Percentiles rank a stretch among this genome's conserved stretches.
phyloP scores from a whole-genome alignment of 2,888 invertebrate genomes.

The Brachylomia viminalis region DNA sequence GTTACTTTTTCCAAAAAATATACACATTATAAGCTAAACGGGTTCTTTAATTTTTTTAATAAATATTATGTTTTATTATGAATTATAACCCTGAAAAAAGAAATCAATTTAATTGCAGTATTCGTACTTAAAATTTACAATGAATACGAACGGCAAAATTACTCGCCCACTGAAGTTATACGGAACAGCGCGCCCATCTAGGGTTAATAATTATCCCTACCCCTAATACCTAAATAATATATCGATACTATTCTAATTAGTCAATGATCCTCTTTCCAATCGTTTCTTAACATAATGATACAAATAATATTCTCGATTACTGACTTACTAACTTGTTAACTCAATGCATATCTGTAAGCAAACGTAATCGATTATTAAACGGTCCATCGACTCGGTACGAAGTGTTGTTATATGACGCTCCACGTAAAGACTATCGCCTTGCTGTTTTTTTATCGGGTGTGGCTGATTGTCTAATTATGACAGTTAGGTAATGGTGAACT shows the following conservation, averaged over 20 bases:
- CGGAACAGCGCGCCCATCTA: too few relatives aligned
- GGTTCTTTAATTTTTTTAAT: too few relatives aligned
- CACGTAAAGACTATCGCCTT: constrained; percentile 40
- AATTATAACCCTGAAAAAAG: too few relatives aligned
- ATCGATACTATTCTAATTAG: background rate
- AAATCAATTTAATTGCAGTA: too few relatives aligned
- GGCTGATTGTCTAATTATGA: constrained; percentile 41
- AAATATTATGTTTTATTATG: too few relatives aligned
- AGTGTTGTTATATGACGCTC: constrained; percentile 56
- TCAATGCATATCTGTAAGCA: constrained; percentile 48
- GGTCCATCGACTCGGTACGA: constrained; percentile 66
- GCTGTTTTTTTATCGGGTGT: constrained; percentile 29
- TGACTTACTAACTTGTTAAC: constrained; percentile 42
- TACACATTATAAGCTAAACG: too few relatives aligned
- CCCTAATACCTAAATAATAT: too few relatives aligned
- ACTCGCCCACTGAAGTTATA: too few relatives aligned
- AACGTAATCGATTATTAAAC: constrained; percentile 70
- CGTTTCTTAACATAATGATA: background rate
- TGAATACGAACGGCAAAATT: too few relatives aligned
- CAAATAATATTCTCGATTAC: constrained; percentile 29
- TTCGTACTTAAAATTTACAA: too few relatives aligned
- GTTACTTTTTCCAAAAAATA: too few relatives aligned
- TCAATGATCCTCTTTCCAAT: background rate
- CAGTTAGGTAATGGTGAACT: constrained; percentile 38
- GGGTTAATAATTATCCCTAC: too few relatives aligned